phyloP scores from a whole-genome alignment of 2,888 invertebrate species.

The Timandra comae region DNA sequence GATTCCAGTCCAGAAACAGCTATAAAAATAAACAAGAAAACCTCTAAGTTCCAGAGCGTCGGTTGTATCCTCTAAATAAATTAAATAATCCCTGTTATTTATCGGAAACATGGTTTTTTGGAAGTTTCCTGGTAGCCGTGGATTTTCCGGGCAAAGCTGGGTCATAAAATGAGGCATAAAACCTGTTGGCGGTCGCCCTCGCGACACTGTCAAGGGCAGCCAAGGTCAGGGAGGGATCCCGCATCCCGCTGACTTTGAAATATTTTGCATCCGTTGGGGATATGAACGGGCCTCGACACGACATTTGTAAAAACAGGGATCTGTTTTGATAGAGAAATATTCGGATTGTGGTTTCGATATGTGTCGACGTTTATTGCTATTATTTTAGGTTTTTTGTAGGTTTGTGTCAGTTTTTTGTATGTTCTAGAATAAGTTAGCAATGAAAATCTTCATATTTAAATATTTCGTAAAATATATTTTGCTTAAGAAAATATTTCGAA shows the following conservation, averaged over 20 bases:
- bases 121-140: slow-evolving; percentile 26
- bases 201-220: slow-evolving; percentile 45
- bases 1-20: no score
- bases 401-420: no score
- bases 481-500: no score
- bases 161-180: slow-evolving; percentile 54
- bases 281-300: slow-evolving; percentile 2
- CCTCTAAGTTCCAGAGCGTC: no score
- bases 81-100: slow-evolving; percentile 33
- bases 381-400: no score
- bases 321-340: background rate
- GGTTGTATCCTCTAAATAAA: slow-evolving; percentile 19
- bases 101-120: slow-evolving; percentile 51
- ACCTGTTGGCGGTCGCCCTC: slow-evolving; percentile 52
- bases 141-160: slow-evolving; percentile 36
- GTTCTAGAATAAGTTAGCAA: no score
- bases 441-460: no score
- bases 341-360: no score
- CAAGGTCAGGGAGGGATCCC: slow-evolving; percentile 40
- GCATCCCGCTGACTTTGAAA: slow-evolving; percentile 14
- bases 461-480: no score
- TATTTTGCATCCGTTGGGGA: slow-evolving; percentile 9
- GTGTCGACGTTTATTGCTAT: no score
- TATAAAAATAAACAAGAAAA: no score
- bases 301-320: slow-evolving; percentile 1